Evolutionary conservation across 1,140 invertebrate genomes (phyloP).

Genomic region (Drosophila littoralis): DNA sequence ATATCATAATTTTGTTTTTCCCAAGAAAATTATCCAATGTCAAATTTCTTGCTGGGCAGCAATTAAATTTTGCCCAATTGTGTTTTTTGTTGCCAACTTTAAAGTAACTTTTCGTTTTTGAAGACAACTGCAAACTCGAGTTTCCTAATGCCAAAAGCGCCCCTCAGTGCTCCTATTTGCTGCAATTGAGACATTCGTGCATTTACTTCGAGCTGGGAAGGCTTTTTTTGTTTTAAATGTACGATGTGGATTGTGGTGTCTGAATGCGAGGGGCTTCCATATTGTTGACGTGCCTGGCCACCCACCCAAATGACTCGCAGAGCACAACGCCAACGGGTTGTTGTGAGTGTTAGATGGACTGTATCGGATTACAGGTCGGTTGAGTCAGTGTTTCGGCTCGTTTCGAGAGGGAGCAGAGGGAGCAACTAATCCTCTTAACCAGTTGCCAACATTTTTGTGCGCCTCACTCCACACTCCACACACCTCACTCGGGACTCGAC

Average conservation of each 20-base stretch:
- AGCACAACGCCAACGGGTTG: constrained; percentile 31
- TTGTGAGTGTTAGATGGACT: constrained; percentile 50
- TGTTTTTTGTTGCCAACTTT: constrained; percentile 14
- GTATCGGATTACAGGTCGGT: constrained; percentile 49
- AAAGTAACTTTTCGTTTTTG: constrained; percentile 4
- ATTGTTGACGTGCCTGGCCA: constrained; percentile 36
- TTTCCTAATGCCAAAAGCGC: constrained; percentile 37
- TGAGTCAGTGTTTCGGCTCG: constrained; percentile 13
- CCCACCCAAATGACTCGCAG: constrained; percentile 50
- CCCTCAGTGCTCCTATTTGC: constrained; percentile 26
- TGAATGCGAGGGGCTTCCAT: constrained; percentile 46
- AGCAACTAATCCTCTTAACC: constrained; percentile 54
- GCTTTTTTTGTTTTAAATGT: constrained; percentile 7
- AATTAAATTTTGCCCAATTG: constrained; percentile 9
- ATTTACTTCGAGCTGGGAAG: constrained; percentile 50
- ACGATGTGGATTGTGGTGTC: too few relatives aligned
- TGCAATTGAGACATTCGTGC: constrained; percentile 41
- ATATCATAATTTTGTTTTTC: not conserved
- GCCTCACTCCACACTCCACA: too few relatives aligned
- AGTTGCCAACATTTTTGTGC: constrained; percentile 23
- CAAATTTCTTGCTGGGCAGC: not conserved
- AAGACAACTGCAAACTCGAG: constrained; percentile 29
- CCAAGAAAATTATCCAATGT: constrained; percentile 4
- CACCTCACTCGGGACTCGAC: too few relatives aligned
- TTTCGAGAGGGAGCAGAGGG: not conserved